These are phyloP conservation scores for Echinarachnius parma DNA, from an alignment of 53 echinoderm and acorn worm genomes.

Conservation along the genomic window DNA sequence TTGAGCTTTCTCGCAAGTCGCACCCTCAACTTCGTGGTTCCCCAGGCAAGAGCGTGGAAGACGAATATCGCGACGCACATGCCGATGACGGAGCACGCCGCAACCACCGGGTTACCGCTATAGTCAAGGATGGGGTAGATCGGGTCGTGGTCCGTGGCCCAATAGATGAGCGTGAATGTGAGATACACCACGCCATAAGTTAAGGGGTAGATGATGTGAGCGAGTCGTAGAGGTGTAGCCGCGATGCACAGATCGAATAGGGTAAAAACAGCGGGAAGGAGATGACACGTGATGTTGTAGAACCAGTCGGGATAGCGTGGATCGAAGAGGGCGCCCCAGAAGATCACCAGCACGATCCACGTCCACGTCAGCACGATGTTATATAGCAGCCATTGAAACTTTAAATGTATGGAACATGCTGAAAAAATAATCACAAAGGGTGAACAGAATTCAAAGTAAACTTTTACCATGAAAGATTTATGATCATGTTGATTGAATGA, in stretches of 20 bases:
- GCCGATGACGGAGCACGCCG: conserved; percentile 34
- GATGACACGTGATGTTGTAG: conserved; percentile 61
- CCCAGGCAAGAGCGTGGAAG: conserved; percentile 55
- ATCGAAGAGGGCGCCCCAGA: conserved; percentile 58
- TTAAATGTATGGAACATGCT: conserved; percentile 29
- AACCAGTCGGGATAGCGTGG: conserved; percentile 24
- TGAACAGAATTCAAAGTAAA: no score
- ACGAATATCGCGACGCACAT: conserved; percentile 31
- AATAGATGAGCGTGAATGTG: conserved; percentile 60
- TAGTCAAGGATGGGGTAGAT: conserved; percentile 64
- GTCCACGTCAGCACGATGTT: conserved; percentile 51
- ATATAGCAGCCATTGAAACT: conserved; percentile 60
- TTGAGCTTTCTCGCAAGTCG: conserved; percentile 4
- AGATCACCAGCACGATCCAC: conserved; percentile 58
- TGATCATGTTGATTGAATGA: no score
- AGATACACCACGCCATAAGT: conserved; percentile 47
- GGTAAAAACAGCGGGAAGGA: conserved; percentile 49
- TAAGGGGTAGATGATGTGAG: conserved; percentile 56
- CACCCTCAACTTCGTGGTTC: conserved; percentile 37
- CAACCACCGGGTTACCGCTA: conserved; percentile 48
- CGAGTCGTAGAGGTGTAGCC: conserved; percentile 54
- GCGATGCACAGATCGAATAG: conserved; percentile 52
- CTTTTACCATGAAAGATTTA: no score
- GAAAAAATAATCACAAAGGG: background rate
- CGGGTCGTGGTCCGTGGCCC: conserved; percentile 35